A percentile compares a stretch with the other conserved stretches of the same genome.
phyloP scores from a whole-genome alignment of 2,113 vertebrate species.

The Xenopus borealis region DNA sequence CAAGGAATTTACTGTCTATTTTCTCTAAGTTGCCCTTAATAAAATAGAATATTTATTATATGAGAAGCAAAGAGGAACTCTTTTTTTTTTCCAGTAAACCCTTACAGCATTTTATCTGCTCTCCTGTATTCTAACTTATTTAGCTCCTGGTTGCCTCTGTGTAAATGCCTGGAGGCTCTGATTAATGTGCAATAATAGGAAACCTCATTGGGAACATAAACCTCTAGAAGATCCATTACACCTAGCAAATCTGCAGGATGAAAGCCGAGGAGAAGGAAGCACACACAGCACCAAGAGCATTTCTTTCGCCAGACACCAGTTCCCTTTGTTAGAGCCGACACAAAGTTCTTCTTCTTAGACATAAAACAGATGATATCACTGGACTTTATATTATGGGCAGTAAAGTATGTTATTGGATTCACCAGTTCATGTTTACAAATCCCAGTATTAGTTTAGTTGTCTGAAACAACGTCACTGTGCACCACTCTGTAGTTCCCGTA shows the following conservation, averaged over 20 bases:
- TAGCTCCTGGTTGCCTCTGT: constrained; percentile 66
- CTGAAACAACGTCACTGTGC: too few relatives aligned
- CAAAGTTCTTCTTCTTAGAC: neutral
- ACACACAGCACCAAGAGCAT: constrained; percentile 53
- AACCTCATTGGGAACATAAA: constrained; percentile 68
- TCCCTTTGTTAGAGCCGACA: constrained; percentile 42
- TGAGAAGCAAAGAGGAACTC: too few relatives aligned
- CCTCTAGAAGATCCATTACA: constrained; percentile 66
- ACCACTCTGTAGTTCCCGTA: too few relatives aligned
- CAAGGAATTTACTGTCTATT: too few relatives aligned
- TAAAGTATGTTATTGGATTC: neutral
- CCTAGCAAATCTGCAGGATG: constrained; percentile 59
- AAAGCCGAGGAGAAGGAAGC: constrained; percentile 51
- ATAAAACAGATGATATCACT: neutral
- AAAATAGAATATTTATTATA: too few relatives aligned
- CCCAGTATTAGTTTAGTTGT: too few relatives aligned
- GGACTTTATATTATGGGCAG: neutral
- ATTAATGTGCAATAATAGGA: constrained; percentile 69
- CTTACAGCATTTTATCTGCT: too few relatives aligned
- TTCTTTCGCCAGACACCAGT: constrained; percentile 46
- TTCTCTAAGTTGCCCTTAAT: too few relatives aligned
- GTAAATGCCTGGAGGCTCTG: constrained; percentile 66
- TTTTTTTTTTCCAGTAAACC: too few relatives aligned
- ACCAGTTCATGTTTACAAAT: neutral
- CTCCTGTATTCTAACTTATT: constrained; percentile 48